Evolutionary conservation across 1,140 invertebrate species (phyloP).

Genomic region (Teleogryllus occipitalis): DNA sequence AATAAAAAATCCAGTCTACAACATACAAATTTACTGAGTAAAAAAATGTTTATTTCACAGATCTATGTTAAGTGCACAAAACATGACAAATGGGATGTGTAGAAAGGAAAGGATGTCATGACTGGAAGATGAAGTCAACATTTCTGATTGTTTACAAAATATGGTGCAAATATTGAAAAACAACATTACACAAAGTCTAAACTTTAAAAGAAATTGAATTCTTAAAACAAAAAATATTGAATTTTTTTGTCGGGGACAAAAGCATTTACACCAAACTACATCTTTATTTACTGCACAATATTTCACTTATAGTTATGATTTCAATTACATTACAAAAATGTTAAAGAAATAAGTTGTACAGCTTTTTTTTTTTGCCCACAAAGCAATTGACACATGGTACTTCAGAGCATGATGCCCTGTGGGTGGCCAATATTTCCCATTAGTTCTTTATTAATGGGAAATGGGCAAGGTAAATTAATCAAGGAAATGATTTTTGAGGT

Average conservation of each 20-base stretch:
- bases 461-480: conserved; percentile 39
- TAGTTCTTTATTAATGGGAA: neutral
- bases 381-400: neutral
- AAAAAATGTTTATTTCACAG: conserved; percentile 16
- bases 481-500: conserved; percentile 82
- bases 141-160: conserved; percentile 12
- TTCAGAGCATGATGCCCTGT: neutral
- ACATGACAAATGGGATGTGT: neutral
- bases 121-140: neutral
- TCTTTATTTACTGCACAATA: conserved; percentile 3
- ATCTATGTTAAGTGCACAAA: neutral
- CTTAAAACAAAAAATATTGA: neutral
- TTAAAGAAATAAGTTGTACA: conserved; percentile 6
- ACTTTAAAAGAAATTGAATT: neutral
- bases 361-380: neutral
- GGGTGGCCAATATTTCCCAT: neutral
- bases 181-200: conserved; percentile 7
- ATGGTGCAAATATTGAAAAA: conserved; percentile 16
- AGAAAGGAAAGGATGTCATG: neutral
- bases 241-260: neutral
- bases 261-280: conserved; percentile 4
- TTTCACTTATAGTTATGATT: conserved; percentile 6
- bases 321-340: conserved; percentile 6
- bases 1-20: neutral
- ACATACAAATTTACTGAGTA: conserved; percentile 14